These are phyloP conservation scores for Microtus richardsoni DNA, from an alignment of 2,113 vertebrate species.

Conservation along the genomic window DNA sequence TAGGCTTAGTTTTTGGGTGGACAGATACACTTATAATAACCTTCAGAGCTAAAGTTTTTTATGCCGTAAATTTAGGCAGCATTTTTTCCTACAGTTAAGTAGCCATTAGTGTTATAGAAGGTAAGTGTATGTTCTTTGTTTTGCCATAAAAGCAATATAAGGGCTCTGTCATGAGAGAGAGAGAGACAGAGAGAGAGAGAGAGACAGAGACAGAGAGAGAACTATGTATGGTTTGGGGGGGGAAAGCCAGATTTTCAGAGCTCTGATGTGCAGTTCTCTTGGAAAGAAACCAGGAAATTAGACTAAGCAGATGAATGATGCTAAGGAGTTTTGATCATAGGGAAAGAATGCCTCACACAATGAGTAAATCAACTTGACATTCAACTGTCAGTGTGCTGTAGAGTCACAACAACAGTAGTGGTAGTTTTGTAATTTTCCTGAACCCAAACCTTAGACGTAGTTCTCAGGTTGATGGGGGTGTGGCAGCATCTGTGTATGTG, in stretches of 20 bases:
- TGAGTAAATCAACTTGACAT: neutral
- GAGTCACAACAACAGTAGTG: neutral
- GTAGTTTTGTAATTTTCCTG: neutral
- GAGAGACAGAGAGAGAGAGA: no score
- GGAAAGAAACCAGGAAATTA: slow-evolving; percentile 1
- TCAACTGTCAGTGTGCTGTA: neutral
- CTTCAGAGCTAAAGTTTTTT: slow-evolving; percentile 1
- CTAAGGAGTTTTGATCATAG: neutral
- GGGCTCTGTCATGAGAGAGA: neutral
- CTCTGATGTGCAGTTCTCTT: neutral
- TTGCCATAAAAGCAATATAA: neutral
- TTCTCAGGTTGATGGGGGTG: neutral
- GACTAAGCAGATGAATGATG: neutral
- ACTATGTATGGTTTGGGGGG: neutral
- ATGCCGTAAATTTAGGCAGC: neutral
- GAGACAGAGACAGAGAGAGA: no score
- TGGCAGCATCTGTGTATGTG: neutral
- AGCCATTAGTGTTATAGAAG: neutral
- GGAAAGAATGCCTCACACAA: neutral
- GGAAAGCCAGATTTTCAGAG: neutral
- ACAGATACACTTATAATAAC: neutral
- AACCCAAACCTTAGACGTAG: neutral
- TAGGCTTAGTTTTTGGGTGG: neutral
- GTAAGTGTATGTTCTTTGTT: neutral
- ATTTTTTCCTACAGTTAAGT: neutral